These are phyloP conservation scores for Tenthredo livida DNA, from an alignment of 2,888 invertebrate genomes.

Conservation along the genomic window DNA sequence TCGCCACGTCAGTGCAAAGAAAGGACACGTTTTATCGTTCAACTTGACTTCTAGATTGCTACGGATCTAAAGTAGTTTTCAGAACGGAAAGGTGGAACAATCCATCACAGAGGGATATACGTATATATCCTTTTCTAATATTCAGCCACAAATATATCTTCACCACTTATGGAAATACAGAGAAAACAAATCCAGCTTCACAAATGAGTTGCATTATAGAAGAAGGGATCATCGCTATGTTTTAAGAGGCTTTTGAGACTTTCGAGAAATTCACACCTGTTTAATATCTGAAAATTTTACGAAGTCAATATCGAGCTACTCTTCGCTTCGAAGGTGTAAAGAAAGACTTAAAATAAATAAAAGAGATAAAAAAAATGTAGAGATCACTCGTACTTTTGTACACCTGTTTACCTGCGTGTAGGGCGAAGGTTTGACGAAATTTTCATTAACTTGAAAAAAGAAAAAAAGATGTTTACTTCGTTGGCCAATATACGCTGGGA, in stretches of 20 bases:
- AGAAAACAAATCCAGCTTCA: neutral
- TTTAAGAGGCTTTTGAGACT: neutral
- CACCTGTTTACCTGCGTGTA: neutral
- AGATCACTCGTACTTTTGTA: neutral
- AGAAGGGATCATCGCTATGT: neutral
- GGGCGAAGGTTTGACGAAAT: neutral
- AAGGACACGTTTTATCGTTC: slow-evolving; percentile 29
- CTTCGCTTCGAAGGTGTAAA: neutral
- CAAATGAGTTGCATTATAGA: neutral
- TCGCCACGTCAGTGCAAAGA: slow-evolving; percentile 24
- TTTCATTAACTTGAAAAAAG: neutral
- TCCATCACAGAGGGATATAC: neutral
- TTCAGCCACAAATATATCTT: neutral
- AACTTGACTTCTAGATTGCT: slow-evolving; percentile 36
- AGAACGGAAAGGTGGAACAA: slow-evolving; percentile 3
- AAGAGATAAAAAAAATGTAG: neutral
- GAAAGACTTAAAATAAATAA: neutral
- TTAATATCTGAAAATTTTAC: neutral
- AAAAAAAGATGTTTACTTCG: neutral
- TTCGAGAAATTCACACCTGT: neutral
- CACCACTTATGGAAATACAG: neutral
- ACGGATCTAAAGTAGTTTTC: slow-evolving; percentile 18
- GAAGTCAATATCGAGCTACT: neutral
- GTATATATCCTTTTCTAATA: neutral
- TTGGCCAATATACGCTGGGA: neutral